Evolutionary conservation across 2,113 vertebrate species (phyloP).

Genomic region (Oophaga pumilio): DNA sequence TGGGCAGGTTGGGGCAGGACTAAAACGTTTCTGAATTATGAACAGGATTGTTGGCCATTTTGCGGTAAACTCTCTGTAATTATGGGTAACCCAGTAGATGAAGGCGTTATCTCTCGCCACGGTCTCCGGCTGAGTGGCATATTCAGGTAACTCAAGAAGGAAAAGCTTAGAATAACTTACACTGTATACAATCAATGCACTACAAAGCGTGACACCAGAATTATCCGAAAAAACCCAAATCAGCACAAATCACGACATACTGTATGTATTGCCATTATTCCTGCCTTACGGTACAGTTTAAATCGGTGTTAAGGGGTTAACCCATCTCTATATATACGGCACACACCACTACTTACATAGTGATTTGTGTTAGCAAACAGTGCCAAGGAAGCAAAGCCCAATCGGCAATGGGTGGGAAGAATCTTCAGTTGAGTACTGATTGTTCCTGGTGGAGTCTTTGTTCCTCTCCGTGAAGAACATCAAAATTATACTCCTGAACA

Average conservation of each 20-base stretch:
- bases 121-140: too few relatives aligned
- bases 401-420: neutral
- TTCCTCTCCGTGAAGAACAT: slow-evolving; percentile 5
- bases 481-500: slow-evolving; percentile 25
- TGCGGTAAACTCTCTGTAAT: too few relatives aligned
- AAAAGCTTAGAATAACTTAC: too few relatives aligned
- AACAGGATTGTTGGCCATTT: too few relatives aligned
- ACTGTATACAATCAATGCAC: too few relatives aligned
- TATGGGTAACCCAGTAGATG: too few relatives aligned
- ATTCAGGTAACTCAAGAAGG: too few relatives aligned
- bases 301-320: neutral
- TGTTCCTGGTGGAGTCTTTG: neutral
- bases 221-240: neutral
- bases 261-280: neutral
- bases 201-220: neutral
- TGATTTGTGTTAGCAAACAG: neutral
- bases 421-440: neutral
- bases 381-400: neutral
- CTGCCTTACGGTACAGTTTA: too few relatives aligned
- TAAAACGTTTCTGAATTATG: too few relatives aligned
- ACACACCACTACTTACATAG: neutral
- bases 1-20: too few relatives aligned
- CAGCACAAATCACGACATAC: neutral
- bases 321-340: too few relatives aligned
- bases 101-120: too few relatives aligned